Percentiles rank a stretch among this genome's conserved stretches.
Evolutionary conservation across 2,797 vertebrate species (phyloP).

Genomic region (Sebastes hopkinsi): DNA sequence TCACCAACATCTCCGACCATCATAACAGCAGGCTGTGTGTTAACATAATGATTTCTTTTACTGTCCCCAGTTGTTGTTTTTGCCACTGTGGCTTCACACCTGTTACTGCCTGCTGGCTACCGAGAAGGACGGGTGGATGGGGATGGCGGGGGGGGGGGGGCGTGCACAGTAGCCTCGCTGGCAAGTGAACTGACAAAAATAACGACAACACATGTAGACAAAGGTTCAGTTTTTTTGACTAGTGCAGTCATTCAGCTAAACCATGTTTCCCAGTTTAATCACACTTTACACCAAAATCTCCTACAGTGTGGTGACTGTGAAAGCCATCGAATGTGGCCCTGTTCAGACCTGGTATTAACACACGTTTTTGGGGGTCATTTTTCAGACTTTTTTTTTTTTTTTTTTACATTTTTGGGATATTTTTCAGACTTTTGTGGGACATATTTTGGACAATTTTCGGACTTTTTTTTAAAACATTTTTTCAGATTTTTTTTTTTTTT

Average conservation of each 20-base stretch:
- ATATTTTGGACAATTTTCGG: too few species aligned
- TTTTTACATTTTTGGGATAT: too few species aligned
- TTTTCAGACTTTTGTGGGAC: too few species aligned
- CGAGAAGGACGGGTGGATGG: not conserved
- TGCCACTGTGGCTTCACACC: conserved; percentile 48
- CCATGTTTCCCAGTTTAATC: not conserved
- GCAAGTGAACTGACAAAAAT: conserved; percentile 1
- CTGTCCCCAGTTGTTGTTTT: conserved; percentile 51
- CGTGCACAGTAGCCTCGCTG: not conserved
- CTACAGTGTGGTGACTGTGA: not conserved
- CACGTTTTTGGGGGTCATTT: too few species aligned
- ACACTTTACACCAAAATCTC: too few species aligned
- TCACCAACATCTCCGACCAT: not conserved
- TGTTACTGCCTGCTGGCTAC: conserved; percentile 37
- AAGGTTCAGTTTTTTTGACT: not conserved
- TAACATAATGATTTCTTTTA: conserved; percentile 26
- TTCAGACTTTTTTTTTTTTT: too few species aligned
- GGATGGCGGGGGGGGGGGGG: not conserved
- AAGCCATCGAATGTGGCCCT: not conserved
- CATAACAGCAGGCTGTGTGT: conserved; percentile 10
- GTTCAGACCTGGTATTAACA: too few species aligned
- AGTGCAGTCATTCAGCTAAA: not conserved
- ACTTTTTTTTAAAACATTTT: too few species aligned
- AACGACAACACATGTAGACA: conserved; percentile 17
- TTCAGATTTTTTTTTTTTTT: too few species aligned